Evolutionary conservation across 2,888 invertebrate species (phyloP).

Genomic region (Cantharis flavilabris): DNA sequence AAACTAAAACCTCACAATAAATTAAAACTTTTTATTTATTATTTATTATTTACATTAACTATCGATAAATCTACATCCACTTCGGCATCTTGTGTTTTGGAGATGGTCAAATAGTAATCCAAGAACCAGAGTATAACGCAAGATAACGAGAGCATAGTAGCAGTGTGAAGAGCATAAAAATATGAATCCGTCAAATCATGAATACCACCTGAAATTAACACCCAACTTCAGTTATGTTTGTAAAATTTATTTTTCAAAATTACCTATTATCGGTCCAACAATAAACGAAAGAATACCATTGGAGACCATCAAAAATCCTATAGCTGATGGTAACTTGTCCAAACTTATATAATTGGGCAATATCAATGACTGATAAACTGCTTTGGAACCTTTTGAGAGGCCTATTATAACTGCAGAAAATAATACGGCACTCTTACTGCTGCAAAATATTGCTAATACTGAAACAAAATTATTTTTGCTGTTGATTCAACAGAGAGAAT

Average conservation of each 20-base stretch:
- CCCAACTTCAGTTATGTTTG: background rate
- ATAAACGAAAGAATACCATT: constrained; percentile 50
- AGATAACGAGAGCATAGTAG: constrained; percentile 46
- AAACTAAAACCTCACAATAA: too few relatives aligned
- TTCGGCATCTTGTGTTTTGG: background rate
- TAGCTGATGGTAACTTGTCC: constrained; percentile 52
- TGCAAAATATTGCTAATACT: constrained; percentile 45
- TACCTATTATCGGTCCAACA: constrained; percentile 53
- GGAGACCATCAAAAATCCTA: constrained; percentile 50
- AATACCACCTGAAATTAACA: constrained; percentile 42
- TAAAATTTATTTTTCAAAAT: background rate
- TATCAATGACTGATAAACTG: constrained; percentile 53
- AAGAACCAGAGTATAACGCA: constrained; percentile 45
- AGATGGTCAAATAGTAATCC: background rate
- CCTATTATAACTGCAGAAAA: constrained; percentile 45
- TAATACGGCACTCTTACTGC: constrained; percentile 38
- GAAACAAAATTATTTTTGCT: constrained; percentile 14
- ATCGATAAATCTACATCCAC: background rate
- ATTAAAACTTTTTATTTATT: too few relatives aligned
- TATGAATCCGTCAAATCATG: constrained; percentile 49
- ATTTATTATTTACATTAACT: too few relatives aligned
- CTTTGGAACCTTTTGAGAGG: constrained; percentile 51
- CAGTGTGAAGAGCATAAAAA: constrained; percentile 48
- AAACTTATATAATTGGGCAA: constrained; percentile 50
- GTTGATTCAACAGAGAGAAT: background rate